phyloP scores from a whole-genome alignment of 53 echinoderm and acorn worm genomes.

The Astropecten irregularis region DNA sequence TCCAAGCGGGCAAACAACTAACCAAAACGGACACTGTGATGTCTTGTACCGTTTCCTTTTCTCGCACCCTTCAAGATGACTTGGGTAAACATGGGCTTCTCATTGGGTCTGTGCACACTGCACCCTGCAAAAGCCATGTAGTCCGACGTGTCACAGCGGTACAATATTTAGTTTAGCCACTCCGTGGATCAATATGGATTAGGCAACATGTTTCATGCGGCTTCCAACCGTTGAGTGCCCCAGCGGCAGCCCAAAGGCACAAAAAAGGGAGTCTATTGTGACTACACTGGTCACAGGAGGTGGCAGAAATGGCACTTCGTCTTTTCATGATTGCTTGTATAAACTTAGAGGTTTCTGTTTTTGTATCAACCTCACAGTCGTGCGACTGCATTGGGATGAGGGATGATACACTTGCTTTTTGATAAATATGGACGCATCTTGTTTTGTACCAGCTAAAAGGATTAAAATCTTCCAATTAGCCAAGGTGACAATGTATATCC shows the following conservation, averaged over 20 bases:
- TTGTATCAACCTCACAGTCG: slow-evolving; percentile 1
- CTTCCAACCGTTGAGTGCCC: not conserved
- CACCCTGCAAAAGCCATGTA: not conserved
- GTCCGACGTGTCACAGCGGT: not conserved
- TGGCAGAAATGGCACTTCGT: slow-evolving; percentile 2
- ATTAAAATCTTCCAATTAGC: not conserved
- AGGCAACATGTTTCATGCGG: not conserved
- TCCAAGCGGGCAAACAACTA: not conserved
- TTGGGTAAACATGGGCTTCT: slow-evolving; percentile 16
- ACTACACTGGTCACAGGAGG: too few species aligned
- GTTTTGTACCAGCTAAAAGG: not conserved
- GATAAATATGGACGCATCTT: not conserved
- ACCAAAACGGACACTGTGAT: not conserved
- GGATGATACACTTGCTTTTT: not conserved
- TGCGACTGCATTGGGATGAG: not conserved
- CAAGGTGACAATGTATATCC: not conserved
- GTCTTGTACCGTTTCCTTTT: slow-evolving; percentile 12
- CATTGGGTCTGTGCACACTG: not conserved
- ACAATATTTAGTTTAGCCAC: slow-evolving; percentile 39
- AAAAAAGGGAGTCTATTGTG: too few species aligned
- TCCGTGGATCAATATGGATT: slow-evolving; percentile 41
- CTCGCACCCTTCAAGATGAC: not conserved
- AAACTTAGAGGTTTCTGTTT: slow-evolving; percentile 36
- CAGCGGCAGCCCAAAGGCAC: not conserved
- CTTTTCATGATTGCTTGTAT: not conserved